Evolutionary conservation across 1,140 invertebrate species (phyloP), one percentile per base, ranked within the genome.

Genomic region (Macrobrachium nipponense): DNA sequence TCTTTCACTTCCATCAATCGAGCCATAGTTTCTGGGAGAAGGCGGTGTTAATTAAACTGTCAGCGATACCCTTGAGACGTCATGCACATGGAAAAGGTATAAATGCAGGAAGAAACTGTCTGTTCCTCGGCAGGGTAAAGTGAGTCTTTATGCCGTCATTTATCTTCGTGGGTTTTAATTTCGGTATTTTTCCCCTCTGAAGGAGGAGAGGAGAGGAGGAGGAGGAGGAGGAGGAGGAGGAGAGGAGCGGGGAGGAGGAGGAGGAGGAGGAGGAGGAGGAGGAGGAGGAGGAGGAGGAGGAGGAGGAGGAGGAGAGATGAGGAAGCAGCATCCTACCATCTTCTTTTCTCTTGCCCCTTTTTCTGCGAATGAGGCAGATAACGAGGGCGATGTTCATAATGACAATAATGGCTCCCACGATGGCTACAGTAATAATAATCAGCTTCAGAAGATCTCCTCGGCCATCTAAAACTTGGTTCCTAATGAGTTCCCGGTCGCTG

Each of bases 341-440:
- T 27, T 87, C 82, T 66, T 78, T 51, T 61, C 80, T 84, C 64
- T 82, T 81, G 61, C 86, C 82, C 76, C 81, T 93, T 91, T 95
- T 93, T 91, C 95, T 94, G 78, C 95, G 94, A 89, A 97, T 93
- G 92, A 96, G 97, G 92, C 95, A 97, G 84, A 95, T 94, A 87
- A 97, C 95, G 86, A 97, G 93, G 83, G 94, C 94, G 87, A 96
- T 94, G 92, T 97, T 97, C 89, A 97, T 93, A 82, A 96, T 91
- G 68, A 97, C 93, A 72, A 97, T 93, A 88, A 96, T 93, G 82
- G 95, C 94, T 58, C 95, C 95, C 77, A 96, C 94, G 81, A 96
- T 93, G 58, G 95, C 95, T 15, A 96, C 95, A 89, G 95, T 95
- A 87, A 97, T 94, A 89, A 97, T 95, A 89, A 97, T 94, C 88